These are phyloP conservation scores for Araneus ventricosus DNA, from an alignment of 1,140 invertebrate genomes.

Conservation along the genomic window DNA sequence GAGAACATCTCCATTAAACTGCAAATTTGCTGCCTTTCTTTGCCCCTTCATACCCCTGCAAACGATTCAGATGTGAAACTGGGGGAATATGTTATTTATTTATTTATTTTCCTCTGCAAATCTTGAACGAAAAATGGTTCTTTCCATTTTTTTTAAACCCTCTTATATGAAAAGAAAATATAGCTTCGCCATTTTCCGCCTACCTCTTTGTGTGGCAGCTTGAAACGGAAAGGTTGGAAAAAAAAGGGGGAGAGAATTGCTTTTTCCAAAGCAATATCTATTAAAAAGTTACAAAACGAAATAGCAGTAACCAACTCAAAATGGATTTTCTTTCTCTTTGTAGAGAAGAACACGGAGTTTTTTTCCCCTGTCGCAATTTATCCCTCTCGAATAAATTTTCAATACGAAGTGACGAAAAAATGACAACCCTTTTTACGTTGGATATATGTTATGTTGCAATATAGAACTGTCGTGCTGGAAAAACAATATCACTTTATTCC, in stretches of 20 bases:
- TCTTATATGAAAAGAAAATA: background rate
- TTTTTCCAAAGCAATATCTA: slow-evolving; percentile 19
- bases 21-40: background rate
- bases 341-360: background rate
- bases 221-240: background rate
- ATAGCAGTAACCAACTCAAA: slow-evolving; percentile 3
- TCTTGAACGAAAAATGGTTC: background rate
- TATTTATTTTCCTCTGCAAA: background rate
- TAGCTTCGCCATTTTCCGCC: background rate
- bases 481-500: background rate
- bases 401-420: background rate
- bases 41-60: background rate
- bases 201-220: background rate
- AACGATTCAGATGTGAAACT: slow-evolving; percentile 14
- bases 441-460: background rate
- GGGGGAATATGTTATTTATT: background rate
- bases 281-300: slow-evolving; percentile 27
- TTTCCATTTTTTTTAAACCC: background rate
- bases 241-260: background rate
- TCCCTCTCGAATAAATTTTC: background rate
- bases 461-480: background rate
- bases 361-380: background rate
- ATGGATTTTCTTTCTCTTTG: background rate
- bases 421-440: slow-evolving; percentile 6
- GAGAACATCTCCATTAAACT: slow-evolving; percentile 50